A percentile compares a stretch with the other conserved stretches of the same genome.
Evolutionary conservation across 1,140 invertebrate species (phyloP).

Genomic region (Papilio polytes): DNA sequence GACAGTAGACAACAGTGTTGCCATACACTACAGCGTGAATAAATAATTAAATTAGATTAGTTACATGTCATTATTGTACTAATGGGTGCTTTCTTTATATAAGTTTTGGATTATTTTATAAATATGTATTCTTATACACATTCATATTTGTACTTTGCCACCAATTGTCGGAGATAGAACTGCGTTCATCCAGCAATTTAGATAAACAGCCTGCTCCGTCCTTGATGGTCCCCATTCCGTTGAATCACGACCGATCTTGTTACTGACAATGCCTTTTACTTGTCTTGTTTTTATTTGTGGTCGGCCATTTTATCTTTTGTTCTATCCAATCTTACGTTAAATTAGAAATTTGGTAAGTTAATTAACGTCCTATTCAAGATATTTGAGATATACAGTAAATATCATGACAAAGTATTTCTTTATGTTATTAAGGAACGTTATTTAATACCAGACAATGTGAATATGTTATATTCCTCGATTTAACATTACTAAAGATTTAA

Average conservation of each 20-base stretch:
- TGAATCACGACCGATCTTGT: constrained; percentile 51
- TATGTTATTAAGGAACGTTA: neutral
- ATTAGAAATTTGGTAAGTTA: constrained; percentile 22
- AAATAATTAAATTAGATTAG: too few species aligned
- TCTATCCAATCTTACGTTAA: constrained; percentile 10
- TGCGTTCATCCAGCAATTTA: constrained; percentile 47
- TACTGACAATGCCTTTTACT: constrained; percentile 44
- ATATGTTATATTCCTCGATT: too few species aligned
- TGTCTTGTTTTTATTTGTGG: constrained; percentile 39
- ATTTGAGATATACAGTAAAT: neutral
- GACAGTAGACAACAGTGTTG: too few species aligned
- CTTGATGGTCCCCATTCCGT: constrained; percentile 49
- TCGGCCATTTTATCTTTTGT: constrained; percentile 20
- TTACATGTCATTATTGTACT: too few species aligned
- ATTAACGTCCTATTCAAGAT: neutral
- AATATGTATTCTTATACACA: neutral
- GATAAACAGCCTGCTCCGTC: constrained; percentile 48
- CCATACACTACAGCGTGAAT: too few species aligned
- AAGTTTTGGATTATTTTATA: too few species aligned
- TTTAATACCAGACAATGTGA: too few species aligned
- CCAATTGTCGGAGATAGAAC: constrained; percentile 57
- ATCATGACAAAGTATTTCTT: neutral
- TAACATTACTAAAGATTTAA: too few species aligned
- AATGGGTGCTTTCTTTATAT: too few species aligned
- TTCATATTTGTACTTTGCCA: constrained; percentile 50